Conservation (phyloP, 2,797 vertebrate species). For the Sitta carolinensis region DNA sequence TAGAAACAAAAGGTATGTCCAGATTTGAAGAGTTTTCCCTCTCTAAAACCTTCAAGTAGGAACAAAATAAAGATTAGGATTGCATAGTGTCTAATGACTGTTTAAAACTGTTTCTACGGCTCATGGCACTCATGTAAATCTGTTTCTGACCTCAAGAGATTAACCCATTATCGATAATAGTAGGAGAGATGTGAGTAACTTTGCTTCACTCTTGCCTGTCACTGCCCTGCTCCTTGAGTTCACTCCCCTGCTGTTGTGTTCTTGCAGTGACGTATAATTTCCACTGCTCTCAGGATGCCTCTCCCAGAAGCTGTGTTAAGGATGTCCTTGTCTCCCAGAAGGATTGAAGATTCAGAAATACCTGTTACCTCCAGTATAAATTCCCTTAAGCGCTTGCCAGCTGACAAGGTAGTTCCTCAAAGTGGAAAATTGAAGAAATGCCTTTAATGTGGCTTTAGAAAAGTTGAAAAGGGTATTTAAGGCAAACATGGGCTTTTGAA, state of each 20-base stretch:
- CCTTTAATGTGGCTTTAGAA: not conserved
- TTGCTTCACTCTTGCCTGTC: not conserved
- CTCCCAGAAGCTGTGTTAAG: not conserved
- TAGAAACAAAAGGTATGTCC: not conserved
- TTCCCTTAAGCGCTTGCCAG: not conserved
- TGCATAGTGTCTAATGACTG: not conserved
- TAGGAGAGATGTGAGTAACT: not conserved
- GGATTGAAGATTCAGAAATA: not conserved
- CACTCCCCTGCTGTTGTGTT: not conserved
- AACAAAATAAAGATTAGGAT: not conserved
- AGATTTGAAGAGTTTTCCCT: not conserved
- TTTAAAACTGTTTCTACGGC: not conserved
- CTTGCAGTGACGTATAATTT: not conserved
- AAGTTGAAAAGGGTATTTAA: not conserved
- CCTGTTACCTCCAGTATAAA: not conserved
- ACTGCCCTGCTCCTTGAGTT: not conserved
- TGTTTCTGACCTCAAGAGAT: not conserved
- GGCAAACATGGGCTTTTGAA: not conserved
- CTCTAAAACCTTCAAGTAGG: not conserved
- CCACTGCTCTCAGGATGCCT: not conserved
- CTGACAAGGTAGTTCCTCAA: not conserved
- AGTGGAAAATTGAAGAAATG: not conserved
- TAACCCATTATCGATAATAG: not conserved
- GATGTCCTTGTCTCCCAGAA: not conserved
- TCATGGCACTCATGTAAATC: not conserved